phyloP scores from a whole-genome alignment of 2,888 invertebrate species.

The Listrodromus nycthemerus region DNA sequence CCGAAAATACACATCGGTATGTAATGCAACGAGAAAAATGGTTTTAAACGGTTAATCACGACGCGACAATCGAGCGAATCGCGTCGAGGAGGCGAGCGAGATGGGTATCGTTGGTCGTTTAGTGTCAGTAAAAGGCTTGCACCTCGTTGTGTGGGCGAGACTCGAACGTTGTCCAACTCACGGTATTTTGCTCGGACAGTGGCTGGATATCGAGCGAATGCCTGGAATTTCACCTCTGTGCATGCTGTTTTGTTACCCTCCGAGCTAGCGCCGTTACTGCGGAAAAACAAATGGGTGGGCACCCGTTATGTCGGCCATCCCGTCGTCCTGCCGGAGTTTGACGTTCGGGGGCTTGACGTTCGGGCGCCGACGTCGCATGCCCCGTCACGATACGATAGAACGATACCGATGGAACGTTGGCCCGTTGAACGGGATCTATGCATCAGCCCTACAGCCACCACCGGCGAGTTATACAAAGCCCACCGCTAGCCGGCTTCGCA shows the following conservation, averaged over 20 bases:
- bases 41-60: slow-evolving; percentile 43
- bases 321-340: slow-evolving; percentile 67
- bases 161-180: slow-evolving; percentile 12
- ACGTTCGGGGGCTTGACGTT: slow-evolving; percentile 64
- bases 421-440: slow-evolving; percentile 62
- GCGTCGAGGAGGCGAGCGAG: slow-evolving; percentile 34
- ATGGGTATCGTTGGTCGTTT: slow-evolving; percentile 58
- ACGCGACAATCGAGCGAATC: slow-evolving; percentile 57
- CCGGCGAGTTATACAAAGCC: slow-evolving; percentile 28
- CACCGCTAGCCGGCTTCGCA: slow-evolving; percentile 14
- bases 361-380: slow-evolving; percentile 76
- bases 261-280: slow-evolving; percentile 13
- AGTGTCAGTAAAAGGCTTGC: slow-evolving; percentile 48
- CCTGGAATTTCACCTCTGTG: slow-evolving; percentile 52
- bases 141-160: slow-evolving; percentile 15
- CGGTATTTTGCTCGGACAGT: slow-evolving; percentile 45
- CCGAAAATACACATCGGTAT: slow-evolving; percentile 33
- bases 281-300: slow-evolving; percentile 43
- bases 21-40: slow-evolving; percentile 41
- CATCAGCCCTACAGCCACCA: slow-evolving; percentile 57
- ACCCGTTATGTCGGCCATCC: slow-evolving; percentile 18
- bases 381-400: slow-evolving; percentile 73
- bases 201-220: slow-evolving; percentile 54
- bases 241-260: slow-evolving; percentile 33
- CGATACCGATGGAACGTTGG: slow-evolving; percentile 69